A percentile compares a stretch with the other conserved stretches of the same genome.
phyloP scores from a whole-genome alignment of 1,140 invertebrate species.

The Diabrotica virgifera region DNA sequence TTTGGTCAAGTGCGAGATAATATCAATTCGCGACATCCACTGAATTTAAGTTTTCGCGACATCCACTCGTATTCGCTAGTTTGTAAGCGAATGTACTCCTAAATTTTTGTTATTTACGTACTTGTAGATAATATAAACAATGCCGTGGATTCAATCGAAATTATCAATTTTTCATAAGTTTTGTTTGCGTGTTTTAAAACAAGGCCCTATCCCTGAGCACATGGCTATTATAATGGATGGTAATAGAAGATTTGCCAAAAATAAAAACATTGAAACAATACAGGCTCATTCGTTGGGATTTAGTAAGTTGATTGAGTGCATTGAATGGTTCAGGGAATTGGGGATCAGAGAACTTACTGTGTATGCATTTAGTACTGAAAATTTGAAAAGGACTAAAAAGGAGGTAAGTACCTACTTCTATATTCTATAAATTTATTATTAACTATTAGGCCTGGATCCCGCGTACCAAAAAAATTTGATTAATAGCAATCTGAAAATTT shows the following conservation, averaged over 20 bases:
- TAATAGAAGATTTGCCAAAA: constrained; percentile 90
- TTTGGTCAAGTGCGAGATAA: no score
- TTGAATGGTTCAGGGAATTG: constrained; percentile 81
- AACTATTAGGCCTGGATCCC: no score
- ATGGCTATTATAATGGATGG: constrained; percentile 99
- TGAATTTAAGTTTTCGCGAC: no score
- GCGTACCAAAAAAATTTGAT: no score
- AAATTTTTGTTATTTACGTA: no score
- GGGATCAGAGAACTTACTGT: constrained; percentile 92
- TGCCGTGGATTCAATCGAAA: constrained; percentile 65
- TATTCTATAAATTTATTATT: no score
- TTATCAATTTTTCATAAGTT: constrained; percentile 74
- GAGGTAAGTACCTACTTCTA: constrained; percentile 84
- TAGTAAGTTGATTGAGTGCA: constrained; percentile 87
- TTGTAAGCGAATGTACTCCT: no score
- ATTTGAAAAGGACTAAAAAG: constrained; percentile 90
- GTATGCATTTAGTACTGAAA: constrained; percentile 99
- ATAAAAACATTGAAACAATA: constrained; percentile 69
- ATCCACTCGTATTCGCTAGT: no score
- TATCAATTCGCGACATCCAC: no score
- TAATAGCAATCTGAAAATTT: no score
- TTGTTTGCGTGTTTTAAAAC: constrained; percentile 73
- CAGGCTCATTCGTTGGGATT: constrained; percentile 93
- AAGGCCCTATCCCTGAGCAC: constrained; percentile 83
- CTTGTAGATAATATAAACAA: no score